Conservation (phyloP, 2,113 vertebrate genomes). For the Gopherus flavomarginatus region DNA sequence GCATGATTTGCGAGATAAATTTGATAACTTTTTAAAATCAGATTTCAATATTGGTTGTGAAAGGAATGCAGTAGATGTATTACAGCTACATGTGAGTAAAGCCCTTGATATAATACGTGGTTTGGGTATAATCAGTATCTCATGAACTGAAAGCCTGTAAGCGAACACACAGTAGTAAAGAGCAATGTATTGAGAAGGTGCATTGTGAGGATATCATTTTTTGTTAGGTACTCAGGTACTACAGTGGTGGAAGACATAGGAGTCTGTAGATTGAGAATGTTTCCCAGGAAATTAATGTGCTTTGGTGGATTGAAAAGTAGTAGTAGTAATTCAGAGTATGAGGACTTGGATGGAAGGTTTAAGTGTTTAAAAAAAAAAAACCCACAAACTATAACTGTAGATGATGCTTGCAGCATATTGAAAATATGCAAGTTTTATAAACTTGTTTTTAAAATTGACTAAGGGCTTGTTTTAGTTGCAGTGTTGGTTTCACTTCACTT, state of each 20-base stretch:
- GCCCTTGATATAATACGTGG: background rate
- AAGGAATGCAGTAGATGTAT: background rate
- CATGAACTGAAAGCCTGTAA: background rate
- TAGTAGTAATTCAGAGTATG: background rate
- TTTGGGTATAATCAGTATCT: background rate
- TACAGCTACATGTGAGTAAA: background rate
- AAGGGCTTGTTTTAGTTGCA: background rate
- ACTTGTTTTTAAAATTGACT: too few species aligned
- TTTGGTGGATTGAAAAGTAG: background rate
- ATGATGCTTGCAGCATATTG: too few species aligned
- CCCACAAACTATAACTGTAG: too few species aligned
- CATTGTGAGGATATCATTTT: background rate
- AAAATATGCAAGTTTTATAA: background rate
- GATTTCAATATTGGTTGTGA: background rate
- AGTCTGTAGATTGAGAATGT: background rate
- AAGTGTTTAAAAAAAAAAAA: background rate
- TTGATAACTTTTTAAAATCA: background rate
- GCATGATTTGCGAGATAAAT: background rate
- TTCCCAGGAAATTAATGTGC: background rate
- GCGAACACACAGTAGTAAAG: background rate
- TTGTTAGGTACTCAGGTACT: background rate
- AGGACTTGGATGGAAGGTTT: background rate
- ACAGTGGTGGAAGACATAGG: background rate
- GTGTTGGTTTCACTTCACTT: background rate
- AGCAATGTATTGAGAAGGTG: background rate